Conservation (phyloP, 2,797 vertebrate species). For the Sebastes nivosus region DNA sequence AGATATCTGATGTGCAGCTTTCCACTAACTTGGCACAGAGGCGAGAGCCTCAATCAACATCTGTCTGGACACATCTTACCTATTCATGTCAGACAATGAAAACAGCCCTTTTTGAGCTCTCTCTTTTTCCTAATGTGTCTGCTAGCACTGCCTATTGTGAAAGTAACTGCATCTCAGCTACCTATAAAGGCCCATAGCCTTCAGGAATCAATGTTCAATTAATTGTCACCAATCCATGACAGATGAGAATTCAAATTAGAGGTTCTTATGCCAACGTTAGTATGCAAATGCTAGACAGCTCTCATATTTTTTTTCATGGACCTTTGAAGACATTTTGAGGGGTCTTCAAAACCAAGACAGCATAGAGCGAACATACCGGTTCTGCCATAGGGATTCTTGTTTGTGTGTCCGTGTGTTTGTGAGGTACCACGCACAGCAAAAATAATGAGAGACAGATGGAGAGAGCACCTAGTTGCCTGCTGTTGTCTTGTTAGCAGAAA, state of each 20-base stretch:
- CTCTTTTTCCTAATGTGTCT: not conserved
- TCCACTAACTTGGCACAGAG: constrained; percentile 35
- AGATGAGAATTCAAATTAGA: constrained; percentile 61
- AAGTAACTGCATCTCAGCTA: constrained; percentile 15
- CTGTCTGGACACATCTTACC: constrained; percentile 22
- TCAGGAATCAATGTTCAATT: constrained; percentile 62
- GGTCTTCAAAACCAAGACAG: constrained; percentile 45
- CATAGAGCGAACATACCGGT: constrained; percentile 26
- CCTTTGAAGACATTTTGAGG: constrained; percentile 46
- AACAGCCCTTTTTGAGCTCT: constrained; percentile 2
- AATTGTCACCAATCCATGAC: constrained; percentile 60
- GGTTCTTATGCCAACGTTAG: constrained; percentile 21
- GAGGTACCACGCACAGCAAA: not conserved
- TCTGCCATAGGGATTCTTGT: not conserved
- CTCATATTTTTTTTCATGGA: constrained; percentile 46
- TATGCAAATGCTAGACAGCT: constrained; percentile 37
- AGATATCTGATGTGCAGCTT: constrained; percentile 28
- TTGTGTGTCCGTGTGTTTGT: not conserved
- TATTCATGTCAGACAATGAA: constrained; percentile 25
- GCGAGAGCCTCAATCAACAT: constrained; percentile 22
- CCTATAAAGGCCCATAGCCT: constrained; percentile 24
- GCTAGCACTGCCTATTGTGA: not conserved
- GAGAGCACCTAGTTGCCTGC: constrained; percentile 3
- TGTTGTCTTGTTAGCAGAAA: constrained; percentile 8
- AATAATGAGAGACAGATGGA: constrained; percentile 17